A percentile compares a stretch with the other conserved stretches of the same genome.
phyloP scores from a whole-genome alignment of 2,888 invertebrate species.

The Xestia xanthographa region DNA sequence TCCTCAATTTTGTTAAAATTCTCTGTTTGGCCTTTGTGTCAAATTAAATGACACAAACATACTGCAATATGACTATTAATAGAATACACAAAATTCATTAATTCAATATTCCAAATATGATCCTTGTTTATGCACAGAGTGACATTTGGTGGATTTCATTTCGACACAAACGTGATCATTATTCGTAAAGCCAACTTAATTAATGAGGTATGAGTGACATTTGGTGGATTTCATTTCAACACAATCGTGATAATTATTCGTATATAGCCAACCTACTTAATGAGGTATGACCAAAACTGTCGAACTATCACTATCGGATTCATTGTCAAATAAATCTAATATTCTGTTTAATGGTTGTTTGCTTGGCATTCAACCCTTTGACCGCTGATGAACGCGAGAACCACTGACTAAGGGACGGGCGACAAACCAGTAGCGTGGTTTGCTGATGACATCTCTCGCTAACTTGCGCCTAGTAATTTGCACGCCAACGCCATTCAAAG shows the following conservation, averaged over 20 bases:
- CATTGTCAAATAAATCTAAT: not conserved
- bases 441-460: conserved; percentile 32
- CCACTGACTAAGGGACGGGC: conserved; percentile 7
- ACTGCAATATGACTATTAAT: not conserved
- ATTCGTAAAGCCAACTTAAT: not conserved
- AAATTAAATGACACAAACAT: not conserved
- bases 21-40: not conserved
- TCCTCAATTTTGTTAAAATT: not conserved
- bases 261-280: not conserved
- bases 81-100: too few relatives aligned
- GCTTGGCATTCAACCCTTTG: conserved; percentile 10
- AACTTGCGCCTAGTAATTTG: conserved; percentile 29
- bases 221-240: not conserved
- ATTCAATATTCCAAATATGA: not conserved
- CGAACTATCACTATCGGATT: not conserved
- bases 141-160: not conserved
- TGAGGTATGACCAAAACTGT: not conserved
- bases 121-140: not conserved
- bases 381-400: not conserved
- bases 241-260: not conserved
- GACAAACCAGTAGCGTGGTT: not conserved
- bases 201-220: not conserved
- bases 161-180: not conserved
- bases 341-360: not conserved
- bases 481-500: not conserved